Conservation (phyloP, 2,113 vertebrate species). For the Pseudopipra pipra region DNA sequence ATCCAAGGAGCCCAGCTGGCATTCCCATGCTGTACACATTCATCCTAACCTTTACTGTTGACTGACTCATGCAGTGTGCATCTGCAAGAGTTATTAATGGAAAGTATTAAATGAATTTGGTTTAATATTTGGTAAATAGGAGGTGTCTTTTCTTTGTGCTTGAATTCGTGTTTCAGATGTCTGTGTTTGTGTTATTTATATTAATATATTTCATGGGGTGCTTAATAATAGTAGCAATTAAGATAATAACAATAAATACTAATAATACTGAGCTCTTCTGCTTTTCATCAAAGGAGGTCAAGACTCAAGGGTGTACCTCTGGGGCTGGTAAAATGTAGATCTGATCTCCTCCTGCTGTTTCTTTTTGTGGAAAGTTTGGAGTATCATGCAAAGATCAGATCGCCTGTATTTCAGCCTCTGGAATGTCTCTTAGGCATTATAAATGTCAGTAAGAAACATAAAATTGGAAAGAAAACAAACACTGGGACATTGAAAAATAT, state of each 20-base stretch:
- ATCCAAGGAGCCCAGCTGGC: not conserved
- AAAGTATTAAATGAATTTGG: conserved; percentile 31
- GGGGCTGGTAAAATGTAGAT: not conserved
- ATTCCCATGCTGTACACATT: not conserved
- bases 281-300: conserved; percentile 59
- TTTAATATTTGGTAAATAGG: conserved; percentile 41
- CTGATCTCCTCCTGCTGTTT: conserved; percentile 18
- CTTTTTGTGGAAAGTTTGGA: conserved; percentile 28
- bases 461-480: conserved; percentile 49
- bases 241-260: conserved; percentile 60
- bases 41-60: not conserved
- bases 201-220: conserved; percentile 27
- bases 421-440: conserved; percentile 53
- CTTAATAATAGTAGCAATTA: conserved; percentile 57
- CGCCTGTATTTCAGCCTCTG: conserved; percentile 22
- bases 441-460: conserved; percentile 41
- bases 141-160: conserved; percentile 4
- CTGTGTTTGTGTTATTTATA: conserved; percentile 34
- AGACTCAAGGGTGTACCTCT: conserved; percentile 23
- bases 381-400: conserved; percentile 33
- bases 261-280: conserved; percentile 38
- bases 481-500: conserved; percentile 29
- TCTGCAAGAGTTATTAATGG: conserved; percentile 24
- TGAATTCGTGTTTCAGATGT: not conserved
- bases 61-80: conserved; percentile 15